Evolutionary conservation across 2,888 invertebrate genomes (phyloP), one percentile per base, ranked within the genome.

Genomic region (Himalopsyche japonica): DNA sequence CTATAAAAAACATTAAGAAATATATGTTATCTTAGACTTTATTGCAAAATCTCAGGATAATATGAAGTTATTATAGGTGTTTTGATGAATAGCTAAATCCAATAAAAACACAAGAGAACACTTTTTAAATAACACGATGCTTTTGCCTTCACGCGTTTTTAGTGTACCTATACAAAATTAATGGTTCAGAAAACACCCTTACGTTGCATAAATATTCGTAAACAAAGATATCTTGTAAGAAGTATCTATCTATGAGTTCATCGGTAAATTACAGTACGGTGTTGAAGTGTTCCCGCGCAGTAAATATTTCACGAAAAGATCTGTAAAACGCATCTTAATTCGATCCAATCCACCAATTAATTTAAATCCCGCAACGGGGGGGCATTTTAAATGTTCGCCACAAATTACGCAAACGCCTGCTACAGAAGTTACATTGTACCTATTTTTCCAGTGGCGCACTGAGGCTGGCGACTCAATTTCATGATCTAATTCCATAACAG

Each of bases 241-340:
- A 30, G 70, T 27, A 70, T 70, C 27, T 70, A 70, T 70, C 70
- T 70, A 15, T 6, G 12, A 24, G 27, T 27, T 27, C 24, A 70
- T 70, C 70, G 70, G 30, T 70, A 30, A 70, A 70, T 70, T 70
- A 70, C 27, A 70, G 12, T 10, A 30, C 24, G 27, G 70, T 70
- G 70, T 70, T 70, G 70, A 70, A 70, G 27, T 70, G 27, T 70
- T 70, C 70, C 70, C 5, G 70, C 70, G 27, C 27, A 70, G 70
- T 70, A 70, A 70, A 70, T 70, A 70, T 70, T 70, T 70, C 70
- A 70, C 70, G 70, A 70, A 70, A 70, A 70, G 70, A 70, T 70
- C 70, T 70, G 70, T 70, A 70, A 70, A 70, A 70, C 70, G 70
- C 70, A 70, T 70, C 70, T 70, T 70, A 70, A 70, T 70, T 30